Percentiles rank a stretch among this genome's conserved stretches.
phyloP scores from a whole-genome alignment of 2,797 vertebrate species.

The Chaenodraco wilsoni region DNA sequence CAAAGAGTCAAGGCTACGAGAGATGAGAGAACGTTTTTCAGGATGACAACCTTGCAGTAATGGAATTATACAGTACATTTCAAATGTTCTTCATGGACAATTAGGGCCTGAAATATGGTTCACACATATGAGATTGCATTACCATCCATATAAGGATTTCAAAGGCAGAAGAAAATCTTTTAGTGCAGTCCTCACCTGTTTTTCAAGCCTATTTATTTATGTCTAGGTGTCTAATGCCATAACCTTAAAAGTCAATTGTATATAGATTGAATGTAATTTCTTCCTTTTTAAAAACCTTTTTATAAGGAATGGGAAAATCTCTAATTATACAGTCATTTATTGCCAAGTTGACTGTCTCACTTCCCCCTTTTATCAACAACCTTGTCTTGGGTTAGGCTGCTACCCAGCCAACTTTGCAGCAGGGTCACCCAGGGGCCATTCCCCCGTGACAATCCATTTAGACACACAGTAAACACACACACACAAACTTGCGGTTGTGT shows the following conservation, averaged over 20 bases:
- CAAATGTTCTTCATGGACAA: constrained; percentile 17
- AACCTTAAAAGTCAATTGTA: not conserved
- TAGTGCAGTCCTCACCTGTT: not conserved
- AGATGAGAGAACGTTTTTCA: constrained; percentile 21
- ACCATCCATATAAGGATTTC: not conserved
- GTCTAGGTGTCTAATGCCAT: not conserved
- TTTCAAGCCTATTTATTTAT: not conserved
- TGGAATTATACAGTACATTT: constrained; percentile 37
- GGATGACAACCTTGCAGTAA: constrained; percentile 34
- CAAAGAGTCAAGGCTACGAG: constrained; percentile 18
- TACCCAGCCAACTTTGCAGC: constrained; percentile 82
- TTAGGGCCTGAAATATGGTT: constrained; percentile 23
- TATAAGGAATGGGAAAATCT: not conserved
- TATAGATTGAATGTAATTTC: constrained; percentile 9
- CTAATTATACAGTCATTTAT: not conserved
- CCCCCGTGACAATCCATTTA: constrained; percentile 84
- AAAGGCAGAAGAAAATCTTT: constrained; percentile 1
- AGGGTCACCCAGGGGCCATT: constrained; percentile 88
- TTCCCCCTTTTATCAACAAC: constrained; percentile 14
- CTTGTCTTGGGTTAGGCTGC: constrained; percentile 69
- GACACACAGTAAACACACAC: constrained; percentile 44
- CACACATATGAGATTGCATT: constrained; percentile 12
- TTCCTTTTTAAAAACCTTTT: constrained; percentile 3
- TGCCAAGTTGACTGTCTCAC: not conserved
- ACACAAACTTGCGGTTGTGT: constrained; percentile 70